Percentiles rank a stretch among this genome's conserved stretches.
These are phyloP conservation scores for Cephus sareptanus DNA, from an alignment of 2,888 invertebrate genomes.

Conservation along the genomic window DNA sequence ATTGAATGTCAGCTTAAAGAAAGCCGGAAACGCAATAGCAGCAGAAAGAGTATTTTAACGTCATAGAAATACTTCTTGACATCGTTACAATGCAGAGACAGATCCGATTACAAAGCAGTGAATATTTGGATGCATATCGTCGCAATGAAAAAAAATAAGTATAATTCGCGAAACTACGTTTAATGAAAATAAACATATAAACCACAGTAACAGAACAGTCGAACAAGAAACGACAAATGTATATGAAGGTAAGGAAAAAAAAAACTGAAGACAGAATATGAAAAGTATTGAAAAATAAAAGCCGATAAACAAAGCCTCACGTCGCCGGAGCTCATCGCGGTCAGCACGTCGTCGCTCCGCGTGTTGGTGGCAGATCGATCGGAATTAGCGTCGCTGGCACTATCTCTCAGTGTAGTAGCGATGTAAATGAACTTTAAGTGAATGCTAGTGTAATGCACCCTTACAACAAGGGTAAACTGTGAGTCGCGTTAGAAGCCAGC, in stretches of 20 bases:
- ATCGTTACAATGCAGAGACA: background rate
- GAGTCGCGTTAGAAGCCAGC: background rate
- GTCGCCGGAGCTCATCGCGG: background rate
- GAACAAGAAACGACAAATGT: background rate
- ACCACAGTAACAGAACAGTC: background rate
- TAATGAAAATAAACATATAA: background rate
- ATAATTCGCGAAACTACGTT: background rate
- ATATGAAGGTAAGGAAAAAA: background rate
- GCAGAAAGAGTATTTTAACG: background rate
- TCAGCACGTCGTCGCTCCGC: background rate
- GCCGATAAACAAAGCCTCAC: background rate
- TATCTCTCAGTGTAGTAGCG: background rate
- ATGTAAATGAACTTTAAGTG: background rate
- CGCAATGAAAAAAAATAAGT: background rate
- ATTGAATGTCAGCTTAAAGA: background rate
- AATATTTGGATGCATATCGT: background rate
- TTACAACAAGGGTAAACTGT: background rate
- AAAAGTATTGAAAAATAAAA: background rate
- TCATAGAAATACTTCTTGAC: background rate
- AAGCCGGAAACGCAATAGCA: background rate
- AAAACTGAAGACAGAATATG: background rate
- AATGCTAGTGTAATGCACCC: background rate
- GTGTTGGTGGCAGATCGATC: background rate
- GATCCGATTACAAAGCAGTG: background rate
- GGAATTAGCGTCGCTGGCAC: background rate